Conservation (phyloP, 2,113 vertebrate species). For the Corythornis vintsioides region DNA sequence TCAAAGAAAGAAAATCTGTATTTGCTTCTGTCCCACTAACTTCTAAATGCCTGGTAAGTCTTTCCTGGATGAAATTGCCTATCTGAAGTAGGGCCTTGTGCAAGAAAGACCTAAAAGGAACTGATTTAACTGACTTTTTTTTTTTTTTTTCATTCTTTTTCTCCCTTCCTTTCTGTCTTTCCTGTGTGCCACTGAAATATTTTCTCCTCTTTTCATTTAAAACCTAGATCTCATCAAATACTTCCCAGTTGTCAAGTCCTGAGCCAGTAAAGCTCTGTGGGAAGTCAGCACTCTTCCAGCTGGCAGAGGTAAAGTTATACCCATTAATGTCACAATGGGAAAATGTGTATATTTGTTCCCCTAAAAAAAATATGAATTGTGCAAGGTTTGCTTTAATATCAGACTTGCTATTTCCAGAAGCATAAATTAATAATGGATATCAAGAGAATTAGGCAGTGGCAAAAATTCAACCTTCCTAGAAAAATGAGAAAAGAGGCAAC, state of each 20-base stretch:
- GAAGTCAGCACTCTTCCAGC: slow-evolving; percentile 83
- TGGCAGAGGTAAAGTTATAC: slow-evolving; percentile 82
- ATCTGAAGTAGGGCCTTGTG: not conserved
- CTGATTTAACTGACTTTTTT: not conserved
- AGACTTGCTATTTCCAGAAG: not conserved
- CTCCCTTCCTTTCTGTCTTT: not conserved
- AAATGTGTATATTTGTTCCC: not conserved
- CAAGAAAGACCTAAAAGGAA: not conserved
- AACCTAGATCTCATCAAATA: slow-evolving; percentile 81
- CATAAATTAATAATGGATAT: not conserved
- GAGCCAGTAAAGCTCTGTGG: slow-evolving; percentile 83
- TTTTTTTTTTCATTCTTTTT: not conserved
- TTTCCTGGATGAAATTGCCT: not conserved
- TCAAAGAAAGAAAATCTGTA: not conserved
- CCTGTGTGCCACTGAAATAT: not conserved
- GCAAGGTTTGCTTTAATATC: not conserved
- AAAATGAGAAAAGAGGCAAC: not conserved
- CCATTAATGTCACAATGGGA: not conserved
- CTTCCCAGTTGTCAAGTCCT: slow-evolving; percentile 76
- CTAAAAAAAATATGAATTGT: not conserved
- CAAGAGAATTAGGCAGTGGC: not conserved
- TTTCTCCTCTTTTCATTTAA: slow-evolving; percentile 60
- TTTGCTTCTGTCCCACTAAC: not conserved
- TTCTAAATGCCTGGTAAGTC: not conserved
- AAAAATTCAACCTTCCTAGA: not conserved